Base-by-base conservation (phyloP, 1,140 invertebrate genomes). In the Meloidogyne exigua region DNA sequence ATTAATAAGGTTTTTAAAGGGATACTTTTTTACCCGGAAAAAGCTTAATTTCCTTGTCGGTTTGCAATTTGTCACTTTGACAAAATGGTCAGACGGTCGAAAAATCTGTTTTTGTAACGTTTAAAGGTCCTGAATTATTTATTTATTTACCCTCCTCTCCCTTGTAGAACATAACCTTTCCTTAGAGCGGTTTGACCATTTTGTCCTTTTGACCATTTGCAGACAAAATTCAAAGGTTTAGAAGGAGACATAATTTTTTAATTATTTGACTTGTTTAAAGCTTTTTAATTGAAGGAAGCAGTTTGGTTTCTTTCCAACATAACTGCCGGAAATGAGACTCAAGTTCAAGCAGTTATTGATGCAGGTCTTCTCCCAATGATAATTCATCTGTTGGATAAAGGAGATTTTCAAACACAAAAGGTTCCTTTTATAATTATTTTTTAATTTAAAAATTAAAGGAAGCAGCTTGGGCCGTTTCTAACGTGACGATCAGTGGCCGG, bases 231-330 rank as follows among this genome's bases (percentile, higher is more conserved):
- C n/a, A n/a, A n/a, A n/a, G n/a, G n/a, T n/a, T n/a, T n/a, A n/a
- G n/a, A n/a, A n/a, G n/a, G n/a, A n/a, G n/a, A n/a, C n/a, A n/a
- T n/a, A n/a, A n/a, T n/a, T n/a, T n/a, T n/a, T n/a, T n/a, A n/a
- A n/a, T n/a, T n/a, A n/a, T n/a, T n/a, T n/a, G n/a, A n/a, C n/a
- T n/a, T n/a, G n/a, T n/a, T n/a, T n/a, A n/a, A n/a, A n/a, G n/a
- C n/a, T 32, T 32, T 32, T 32, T 2, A 32, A 32, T 3, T 32
- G 10, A 83, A 91, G 88, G 96, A 99, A 90, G 95, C 96, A 21
- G 95, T 97, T 9, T 99, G 96, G 96, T 98, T 98, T 89, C 90
- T 99, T 57, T 98, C 95, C 0, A 99, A 99, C 89, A 95, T 99
- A 44, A 98, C 96, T 79, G 96, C 96, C 36, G 96, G 96, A 70